These are phyloP conservation scores for Urosaurus nigricauda DNA, from an alignment of 2,797 vertebrate genomes.

Conservation along the genomic window DNA sequence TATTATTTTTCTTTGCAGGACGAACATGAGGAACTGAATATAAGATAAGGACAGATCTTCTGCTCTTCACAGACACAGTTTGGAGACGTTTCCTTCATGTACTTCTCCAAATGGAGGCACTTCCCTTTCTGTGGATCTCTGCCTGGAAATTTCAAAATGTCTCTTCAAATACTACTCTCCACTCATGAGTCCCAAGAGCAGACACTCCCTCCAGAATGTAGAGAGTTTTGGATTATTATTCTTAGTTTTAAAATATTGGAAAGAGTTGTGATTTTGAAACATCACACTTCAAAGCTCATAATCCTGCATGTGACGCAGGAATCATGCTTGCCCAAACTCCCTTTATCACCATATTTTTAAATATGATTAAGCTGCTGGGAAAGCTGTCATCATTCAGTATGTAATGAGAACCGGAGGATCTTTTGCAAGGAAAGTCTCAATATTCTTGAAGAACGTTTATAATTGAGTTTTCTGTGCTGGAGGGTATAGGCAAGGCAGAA, in stretches of 20 bases:
- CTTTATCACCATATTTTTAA: not conserved
- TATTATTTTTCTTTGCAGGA: not conserved
- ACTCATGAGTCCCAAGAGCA: not conserved
- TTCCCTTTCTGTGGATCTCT: not conserved
- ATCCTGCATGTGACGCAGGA: not conserved
- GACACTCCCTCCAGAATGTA: not conserved
- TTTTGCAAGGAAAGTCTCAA: not conserved
- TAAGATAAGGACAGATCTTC: not conserved
- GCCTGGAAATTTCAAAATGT: not conserved
- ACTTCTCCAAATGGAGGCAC: not conserved
- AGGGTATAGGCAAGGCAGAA: not conserved
- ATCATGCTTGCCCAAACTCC: not conserved
- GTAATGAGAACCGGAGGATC: constrained; percentile 8
- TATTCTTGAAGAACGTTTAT: not conserved
- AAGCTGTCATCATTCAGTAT: not conserved
- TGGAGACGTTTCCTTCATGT: not conserved
- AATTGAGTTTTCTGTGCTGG: constrained; percentile 11
- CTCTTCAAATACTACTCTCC: not conserved
- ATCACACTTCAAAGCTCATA: not conserved
- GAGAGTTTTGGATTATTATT: not conserved
- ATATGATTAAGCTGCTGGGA: not conserved
- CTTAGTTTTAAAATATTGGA: not conserved
- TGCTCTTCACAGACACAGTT: too few relatives aligned
- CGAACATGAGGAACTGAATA: not conserved
- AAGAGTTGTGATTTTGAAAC: not conserved